Conservation (phyloP, 2,888 invertebrate genomes). For the Xiphydria camelus region DNA sequence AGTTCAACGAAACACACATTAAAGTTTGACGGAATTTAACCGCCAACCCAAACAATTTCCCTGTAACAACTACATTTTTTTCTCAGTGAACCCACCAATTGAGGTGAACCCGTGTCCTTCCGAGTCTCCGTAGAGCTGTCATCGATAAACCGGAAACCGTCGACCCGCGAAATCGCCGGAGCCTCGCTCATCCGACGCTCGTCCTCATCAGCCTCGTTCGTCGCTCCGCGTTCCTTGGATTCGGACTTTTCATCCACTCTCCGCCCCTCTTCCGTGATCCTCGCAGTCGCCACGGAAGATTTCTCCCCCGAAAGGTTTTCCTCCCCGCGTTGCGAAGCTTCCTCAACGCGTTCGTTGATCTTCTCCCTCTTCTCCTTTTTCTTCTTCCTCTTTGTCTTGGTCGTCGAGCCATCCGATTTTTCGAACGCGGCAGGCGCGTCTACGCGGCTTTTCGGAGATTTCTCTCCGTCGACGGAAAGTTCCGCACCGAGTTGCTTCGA, state of each 20-base stretch:
- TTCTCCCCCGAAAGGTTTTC: slow-evolving; percentile 2
- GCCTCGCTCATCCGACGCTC: not conserved
- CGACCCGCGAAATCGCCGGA: slow-evolving; percentile 17
- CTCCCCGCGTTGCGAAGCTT: slow-evolving; percentile 15
- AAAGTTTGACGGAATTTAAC: no score
- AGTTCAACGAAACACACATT: no score
- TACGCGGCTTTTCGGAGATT: no score
- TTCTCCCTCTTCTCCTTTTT: slow-evolving; percentile 41
- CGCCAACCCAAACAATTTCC: no score
- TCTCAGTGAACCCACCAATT: no score
- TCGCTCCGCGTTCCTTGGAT: not conserved
- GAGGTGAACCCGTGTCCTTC: slow-evolving; percentile 27
- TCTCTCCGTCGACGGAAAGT: no score
- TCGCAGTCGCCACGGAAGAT: slow-evolving; percentile 8
- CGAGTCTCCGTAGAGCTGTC: slow-evolving; percentile 38
- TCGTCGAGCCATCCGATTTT: no score
- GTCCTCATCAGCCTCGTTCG: not conserved
- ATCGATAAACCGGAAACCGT: slow-evolving; percentile 38
- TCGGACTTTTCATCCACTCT: not conserved
- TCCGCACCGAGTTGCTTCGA: no score
- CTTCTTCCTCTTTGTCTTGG: no score
- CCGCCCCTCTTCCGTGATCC: not conserved
- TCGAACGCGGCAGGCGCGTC: no score
- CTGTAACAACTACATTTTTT: no score
- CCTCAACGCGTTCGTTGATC: slow-evolving; percentile 31